A percentile compares a stretch with the other conserved stretches of the same genome.
phyloP scores from a whole-genome alignment of 2,113 vertebrate genomes.

The Orycteropus afer region DNA sequence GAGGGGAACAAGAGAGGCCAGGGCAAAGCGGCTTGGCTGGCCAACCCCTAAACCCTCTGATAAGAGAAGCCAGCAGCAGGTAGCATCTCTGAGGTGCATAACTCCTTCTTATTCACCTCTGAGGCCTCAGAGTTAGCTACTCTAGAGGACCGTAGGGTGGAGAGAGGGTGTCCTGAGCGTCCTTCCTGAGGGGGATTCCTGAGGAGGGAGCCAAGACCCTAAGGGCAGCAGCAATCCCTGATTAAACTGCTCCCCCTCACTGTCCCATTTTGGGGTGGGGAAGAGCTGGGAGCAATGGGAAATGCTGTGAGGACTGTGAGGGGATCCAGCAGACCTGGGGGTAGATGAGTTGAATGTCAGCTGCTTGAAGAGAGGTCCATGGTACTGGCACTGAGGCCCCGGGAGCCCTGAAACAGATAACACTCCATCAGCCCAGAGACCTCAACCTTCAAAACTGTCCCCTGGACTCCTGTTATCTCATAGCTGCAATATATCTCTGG shows the following conservation, averaged over 20 bases:
- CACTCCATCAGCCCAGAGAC: neutral
- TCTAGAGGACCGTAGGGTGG: constrained; percentile 45
- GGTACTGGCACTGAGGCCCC: constrained; percentile 82
- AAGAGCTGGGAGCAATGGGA: constrained; percentile 63
- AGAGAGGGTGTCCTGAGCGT: constrained; percentile 50
- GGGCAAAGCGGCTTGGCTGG: neutral
- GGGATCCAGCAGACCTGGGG: constrained; percentile 37
- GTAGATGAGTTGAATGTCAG: constrained; percentile 57
- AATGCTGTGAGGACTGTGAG: constrained; percentile 61
- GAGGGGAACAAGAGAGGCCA: constrained; percentile 32
- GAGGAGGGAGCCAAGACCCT: constrained; percentile 71
- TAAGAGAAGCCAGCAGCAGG: constrained; percentile 47
- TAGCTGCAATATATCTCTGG: neutral
- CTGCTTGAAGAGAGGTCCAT: constrained; percentile 81
- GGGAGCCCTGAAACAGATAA: constrained; percentile 73
- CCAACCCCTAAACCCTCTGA: constrained; percentile 42
- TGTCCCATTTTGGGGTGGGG: constrained; percentile 44
- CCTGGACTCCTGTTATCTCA: neutral
- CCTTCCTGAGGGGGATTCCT: constrained; percentile 69
- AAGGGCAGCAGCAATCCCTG: constrained; percentile 64
- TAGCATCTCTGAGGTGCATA: constrained; percentile 19
- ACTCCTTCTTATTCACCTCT: constrained; percentile 36
- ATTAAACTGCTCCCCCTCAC: constrained; percentile 53
- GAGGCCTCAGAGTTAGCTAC: constrained; percentile 48
- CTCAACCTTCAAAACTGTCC: neutral